These are phyloP conservation scores for Zhengitettix transpicula DNA, from an alignment of 2,888 invertebrate genomes.

Conservation along the genomic window DNA sequence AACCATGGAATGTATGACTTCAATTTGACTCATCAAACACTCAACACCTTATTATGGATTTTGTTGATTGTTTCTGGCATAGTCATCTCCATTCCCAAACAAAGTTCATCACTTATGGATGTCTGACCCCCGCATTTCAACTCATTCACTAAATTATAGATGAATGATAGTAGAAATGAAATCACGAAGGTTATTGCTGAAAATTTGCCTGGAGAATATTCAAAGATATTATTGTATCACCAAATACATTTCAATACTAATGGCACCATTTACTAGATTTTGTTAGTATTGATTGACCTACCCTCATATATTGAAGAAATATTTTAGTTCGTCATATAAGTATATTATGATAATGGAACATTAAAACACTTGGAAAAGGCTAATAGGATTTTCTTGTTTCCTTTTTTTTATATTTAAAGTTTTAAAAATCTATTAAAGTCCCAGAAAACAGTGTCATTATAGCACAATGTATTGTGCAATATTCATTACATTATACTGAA, in stretches of 20 bases:
- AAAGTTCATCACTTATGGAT: neutral
- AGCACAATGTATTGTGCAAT: too few species aligned
- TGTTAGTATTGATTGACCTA: neutral
- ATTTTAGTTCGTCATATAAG: too few species aligned
- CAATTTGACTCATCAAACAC: neutral
- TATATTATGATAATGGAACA: too few species aligned
- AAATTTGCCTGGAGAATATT: neutral
- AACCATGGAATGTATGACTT: too few species aligned
- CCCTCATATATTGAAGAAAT: neutral
- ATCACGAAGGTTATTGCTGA: neutral
- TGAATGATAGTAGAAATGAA: neutral
- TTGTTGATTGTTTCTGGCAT: neutral
- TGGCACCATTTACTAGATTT: neutral
- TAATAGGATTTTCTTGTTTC: too few species aligned
- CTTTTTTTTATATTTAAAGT: too few species aligned
- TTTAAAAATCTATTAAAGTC: too few species aligned
- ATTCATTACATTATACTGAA: too few species aligned
- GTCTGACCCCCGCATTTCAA: neutral
- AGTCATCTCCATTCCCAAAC: neutral
- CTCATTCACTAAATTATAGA: neutral
- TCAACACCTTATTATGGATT: neutral
- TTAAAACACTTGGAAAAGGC: too few species aligned
- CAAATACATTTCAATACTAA: neutral
- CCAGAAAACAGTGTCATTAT: too few species aligned
- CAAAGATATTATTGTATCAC: neutral